phyloP scores from a whole-genome alignment of 1,140 invertebrate species.

The Holcopasites calliopsidis region DNA sequence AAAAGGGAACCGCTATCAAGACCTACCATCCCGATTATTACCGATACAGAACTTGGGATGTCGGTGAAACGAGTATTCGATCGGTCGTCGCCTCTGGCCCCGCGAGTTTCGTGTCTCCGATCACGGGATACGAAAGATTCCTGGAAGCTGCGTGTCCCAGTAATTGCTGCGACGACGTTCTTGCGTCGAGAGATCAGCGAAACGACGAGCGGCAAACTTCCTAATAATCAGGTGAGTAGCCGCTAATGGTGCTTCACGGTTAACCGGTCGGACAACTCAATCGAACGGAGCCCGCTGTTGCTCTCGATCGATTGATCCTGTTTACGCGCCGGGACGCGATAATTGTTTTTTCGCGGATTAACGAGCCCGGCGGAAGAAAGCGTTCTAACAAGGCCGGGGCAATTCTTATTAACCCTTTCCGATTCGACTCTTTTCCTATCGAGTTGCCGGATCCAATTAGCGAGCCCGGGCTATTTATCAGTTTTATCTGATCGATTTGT shows the following conservation, averaged over 20 bases:
- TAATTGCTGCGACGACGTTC: slow-evolving; percentile 35
- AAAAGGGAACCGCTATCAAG: too few species aligned
- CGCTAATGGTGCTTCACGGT: slow-evolving; percentile 42
- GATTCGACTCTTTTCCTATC: neutral
- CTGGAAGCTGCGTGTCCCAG: slow-evolving; percentile 19
- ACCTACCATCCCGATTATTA: neutral
- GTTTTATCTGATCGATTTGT: neutral
- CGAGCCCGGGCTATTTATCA: neutral
- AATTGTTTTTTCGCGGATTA: slow-evolving; percentile 42
- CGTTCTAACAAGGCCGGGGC: neutral
- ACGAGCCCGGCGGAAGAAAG: slow-evolving; percentile 15
- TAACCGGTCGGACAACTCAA: slow-evolving; percentile 46
- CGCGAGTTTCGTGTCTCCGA: neutral
- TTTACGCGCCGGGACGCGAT: slow-evolving; percentile 39
- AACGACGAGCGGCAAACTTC: slow-evolving; percentile 40
- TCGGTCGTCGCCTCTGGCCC: neutral
- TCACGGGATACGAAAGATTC: slow-evolving; percentile 13
- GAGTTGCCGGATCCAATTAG: neutral
- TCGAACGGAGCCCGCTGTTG: slow-evolving; percentile 3
- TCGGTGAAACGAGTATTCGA: slow-evolving; percentile 40
- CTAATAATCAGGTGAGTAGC: slow-evolving; percentile 44
- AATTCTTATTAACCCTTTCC: neutral
- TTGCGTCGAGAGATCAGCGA: slow-evolving; percentile 29
- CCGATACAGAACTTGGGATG: slow-evolving; percentile 2
- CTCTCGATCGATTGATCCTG: slow-evolving; percentile 21